These are phyloP conservation scores for Sesia bembeciformis DNA, from an alignment of 2,888 invertebrate genomes.

Conservation along the genomic window DNA sequence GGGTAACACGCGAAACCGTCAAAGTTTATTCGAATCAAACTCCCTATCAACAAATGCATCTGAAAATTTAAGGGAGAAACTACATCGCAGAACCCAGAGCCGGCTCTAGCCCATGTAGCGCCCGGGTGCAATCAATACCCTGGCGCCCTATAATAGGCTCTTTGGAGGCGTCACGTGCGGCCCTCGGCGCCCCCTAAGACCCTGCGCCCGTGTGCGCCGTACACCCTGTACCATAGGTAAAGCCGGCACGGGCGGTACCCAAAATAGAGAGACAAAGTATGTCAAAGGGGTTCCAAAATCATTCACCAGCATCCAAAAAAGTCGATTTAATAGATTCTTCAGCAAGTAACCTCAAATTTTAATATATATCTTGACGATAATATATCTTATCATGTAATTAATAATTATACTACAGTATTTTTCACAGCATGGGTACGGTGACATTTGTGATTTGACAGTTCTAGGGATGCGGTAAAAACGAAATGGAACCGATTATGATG, in stretches of 20 bases:
- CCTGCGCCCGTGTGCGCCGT: too few relatives aligned
- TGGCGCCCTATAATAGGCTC: too few relatives aligned
- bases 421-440: not conserved
- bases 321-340: not conserved
- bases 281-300: conserved; percentile 3
- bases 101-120: too few relatives aligned
- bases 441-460: too few relatives aligned
- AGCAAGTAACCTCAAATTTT: not conserved
- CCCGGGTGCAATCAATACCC: too few relatives aligned
- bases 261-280: conserved; percentile 1
- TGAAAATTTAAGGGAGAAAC: not conserved
- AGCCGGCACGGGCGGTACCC: too few relatives aligned
- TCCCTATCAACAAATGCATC: not conserved
- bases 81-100: not conserved
- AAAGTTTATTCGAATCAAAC: conserved; percentile 2
- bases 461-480: too few relatives aligned
- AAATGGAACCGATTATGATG: too few relatives aligned
- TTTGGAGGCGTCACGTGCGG: too few relatives aligned
- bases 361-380: not conserved
- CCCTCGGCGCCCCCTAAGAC: too few relatives aligned
- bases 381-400: conserved; percentile 1
- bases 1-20: not conserved
- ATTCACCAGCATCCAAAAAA: not conserved
- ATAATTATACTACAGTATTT: conserved; percentile 1
- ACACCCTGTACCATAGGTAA: too few relatives aligned